Conservation (phyloP, 2,797 vertebrate genomes). For the Phyllotis vaccarum region DNA sequence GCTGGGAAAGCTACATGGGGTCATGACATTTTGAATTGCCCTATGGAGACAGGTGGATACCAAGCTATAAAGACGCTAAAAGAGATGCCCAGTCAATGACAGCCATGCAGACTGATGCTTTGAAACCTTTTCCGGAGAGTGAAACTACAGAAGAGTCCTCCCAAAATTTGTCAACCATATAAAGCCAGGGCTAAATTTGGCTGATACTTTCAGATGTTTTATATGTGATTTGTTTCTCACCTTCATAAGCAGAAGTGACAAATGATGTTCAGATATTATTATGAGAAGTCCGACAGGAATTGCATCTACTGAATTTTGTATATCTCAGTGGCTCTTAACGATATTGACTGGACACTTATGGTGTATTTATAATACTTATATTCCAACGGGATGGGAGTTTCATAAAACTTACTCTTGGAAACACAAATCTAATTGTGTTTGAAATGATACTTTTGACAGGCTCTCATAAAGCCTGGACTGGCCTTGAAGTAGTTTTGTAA, state of each 20-base stretch:
- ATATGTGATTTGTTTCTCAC: constrained; percentile 51
- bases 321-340: neutral
- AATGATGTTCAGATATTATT: neutral
- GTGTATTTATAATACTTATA: constrained; percentile 18
- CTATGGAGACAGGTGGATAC: neutral
- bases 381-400: neutral
- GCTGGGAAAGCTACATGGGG: neutral
- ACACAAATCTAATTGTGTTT: neutral
- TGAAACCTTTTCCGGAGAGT: constrained; percentile 32
- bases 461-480: neutral
- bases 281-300: neutral
- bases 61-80: neutral
- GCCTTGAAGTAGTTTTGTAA: neutral
- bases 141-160: neutral
- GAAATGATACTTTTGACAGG: too few relatives aligned
- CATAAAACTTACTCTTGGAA: neutral
- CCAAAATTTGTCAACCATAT: neutral
- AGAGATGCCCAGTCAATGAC: neutral
- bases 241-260: constrained; percentile 28
- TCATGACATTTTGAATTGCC: neutral
- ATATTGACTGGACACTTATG: neutral
- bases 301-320: neutral
- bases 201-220: constrained; percentile 14
- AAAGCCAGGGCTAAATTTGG: neutral
- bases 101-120: neutral